phyloP scores from a whole-genome alignment of 2,797 vertebrate genomes.

The Caiman crocodilus region DNA sequence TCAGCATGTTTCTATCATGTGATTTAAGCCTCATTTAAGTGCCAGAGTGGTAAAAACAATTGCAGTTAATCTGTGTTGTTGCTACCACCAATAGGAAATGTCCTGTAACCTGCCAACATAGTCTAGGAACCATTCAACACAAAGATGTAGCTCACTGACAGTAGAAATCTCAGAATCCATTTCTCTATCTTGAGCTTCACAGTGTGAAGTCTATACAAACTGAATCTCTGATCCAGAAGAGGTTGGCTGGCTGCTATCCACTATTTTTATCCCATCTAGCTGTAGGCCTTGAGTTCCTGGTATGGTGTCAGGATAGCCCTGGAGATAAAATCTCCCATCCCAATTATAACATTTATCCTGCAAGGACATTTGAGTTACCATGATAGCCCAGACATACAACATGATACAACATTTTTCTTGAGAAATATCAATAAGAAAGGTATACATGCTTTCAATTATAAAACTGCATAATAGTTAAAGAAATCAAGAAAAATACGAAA shows the following conservation, averaged over 20 bases:
- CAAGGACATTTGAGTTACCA: background rate
- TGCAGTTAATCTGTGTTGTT: background rate
- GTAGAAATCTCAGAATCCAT: background rate
- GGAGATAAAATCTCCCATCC: background rate
- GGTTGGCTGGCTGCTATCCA: background rate
- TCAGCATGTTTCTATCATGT: background rate
- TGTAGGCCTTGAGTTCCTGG: background rate
- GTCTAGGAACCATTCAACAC: background rate
- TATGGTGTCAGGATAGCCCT: background rate
- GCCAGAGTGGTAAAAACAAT: background rate
- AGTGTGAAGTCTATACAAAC: background rate
- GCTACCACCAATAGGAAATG: background rate
- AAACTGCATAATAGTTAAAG: background rate
- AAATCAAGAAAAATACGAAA: background rate
- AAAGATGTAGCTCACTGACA: background rate
- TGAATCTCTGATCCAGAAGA: background rate
- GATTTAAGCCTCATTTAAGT: background rate
- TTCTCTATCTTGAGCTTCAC: background rate
- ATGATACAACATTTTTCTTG: background rate
- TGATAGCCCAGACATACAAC: background rate
- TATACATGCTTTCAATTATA: background rate
- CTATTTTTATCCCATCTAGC: fast-evolving
- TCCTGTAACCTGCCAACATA: background rate
- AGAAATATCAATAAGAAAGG: background rate
- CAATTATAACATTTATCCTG: background rate